Evolutionary conservation across 2,797 vertebrate genomes (phyloP), one percentile per base, ranked within the genome.

Genomic region (Periparus ater): DNA sequence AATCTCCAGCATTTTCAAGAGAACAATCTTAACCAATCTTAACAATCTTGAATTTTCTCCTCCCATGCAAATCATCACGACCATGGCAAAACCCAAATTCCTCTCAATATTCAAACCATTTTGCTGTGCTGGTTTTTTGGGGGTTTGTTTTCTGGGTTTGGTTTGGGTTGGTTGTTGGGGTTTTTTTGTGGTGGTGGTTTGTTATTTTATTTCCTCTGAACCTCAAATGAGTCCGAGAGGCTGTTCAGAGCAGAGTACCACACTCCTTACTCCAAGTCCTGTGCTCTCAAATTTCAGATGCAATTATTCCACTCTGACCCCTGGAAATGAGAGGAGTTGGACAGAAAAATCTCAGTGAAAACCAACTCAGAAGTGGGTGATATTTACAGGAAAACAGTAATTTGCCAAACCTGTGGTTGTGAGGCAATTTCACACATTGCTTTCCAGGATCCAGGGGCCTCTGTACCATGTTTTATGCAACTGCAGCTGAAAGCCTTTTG

Each of bases 401-500:
- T 85, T 88, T 70, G 25, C 75, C 61, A 75, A 30, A 71, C 63
- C 48, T 61, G 51, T 5, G 6, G 42, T 61, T 93, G 71, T 55
- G 38, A 93, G 61, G 65, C 30, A 75, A 66, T 90, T 87, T 78
- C 80, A 81, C 38, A 62, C 34, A 40, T 10, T 47, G 62, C 32
- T 68, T 70, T 92, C 65, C 67, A 68, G 63, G 60, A 89, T 51
- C 45, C 62, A 67, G 48, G 40, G 70, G 27, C 72, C 57, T 79
- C 67, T 72, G 18, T 16, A 75, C 15, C 34, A 29, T 17, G 27
- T 65, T 62, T 60, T 72, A 45, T 51, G 55, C 47, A 95, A 93
- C 42, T 40, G 82, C 85, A 88, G 78, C 71, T 76, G 84, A 94
- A 91, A 61, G 58, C 44, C 54, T 82, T 92, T 95, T 85, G 38